A percentile compares a stretch with the other conserved stretches of the same genome.
Evolutionary conservation across 2,888 invertebrate genomes (phyloP).

Genomic region (Drepanosiphum platanoidis): DNA sequence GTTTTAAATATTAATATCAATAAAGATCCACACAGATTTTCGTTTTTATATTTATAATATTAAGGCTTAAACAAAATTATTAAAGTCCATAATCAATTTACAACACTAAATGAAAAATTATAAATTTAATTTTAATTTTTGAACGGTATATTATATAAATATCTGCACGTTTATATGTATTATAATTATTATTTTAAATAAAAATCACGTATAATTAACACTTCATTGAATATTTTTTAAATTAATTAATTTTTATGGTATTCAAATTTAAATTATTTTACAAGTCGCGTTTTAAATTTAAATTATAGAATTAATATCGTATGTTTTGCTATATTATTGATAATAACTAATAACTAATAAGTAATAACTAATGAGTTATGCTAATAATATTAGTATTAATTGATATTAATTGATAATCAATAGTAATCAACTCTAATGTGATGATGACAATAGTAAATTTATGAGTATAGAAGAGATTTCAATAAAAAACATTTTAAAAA

Average conservation of each 20-base stretch:
- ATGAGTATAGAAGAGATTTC: neutral
- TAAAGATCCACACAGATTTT: neutral
- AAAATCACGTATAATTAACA: neutral
- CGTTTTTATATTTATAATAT: neutral
- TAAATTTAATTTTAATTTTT: neutral
- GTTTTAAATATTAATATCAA: neutral
- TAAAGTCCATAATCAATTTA: neutral
- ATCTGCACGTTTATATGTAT: too few relatives aligned
- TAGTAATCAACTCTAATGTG: neutral
- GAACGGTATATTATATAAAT: too few relatives aligned
- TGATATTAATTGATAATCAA: neutral
- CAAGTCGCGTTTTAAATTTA: neutral
- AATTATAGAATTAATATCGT: neutral
- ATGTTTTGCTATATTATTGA: neutral
- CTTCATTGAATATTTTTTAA: neutral
- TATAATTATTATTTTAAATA: neutral
- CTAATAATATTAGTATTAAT: neutral
- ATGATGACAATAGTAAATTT: neutral
- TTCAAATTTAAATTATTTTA: neutral
- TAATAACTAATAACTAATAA: too few relatives aligned
- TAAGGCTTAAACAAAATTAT: too few relatives aligned
- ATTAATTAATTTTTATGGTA: neutral
- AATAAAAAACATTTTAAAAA: neutral
- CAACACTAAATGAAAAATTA: neutral
- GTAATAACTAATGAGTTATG: too few relatives aligned